Conservation (phyloP, 2,888 invertebrate genomes). For the Pteria penguin region DNA sequence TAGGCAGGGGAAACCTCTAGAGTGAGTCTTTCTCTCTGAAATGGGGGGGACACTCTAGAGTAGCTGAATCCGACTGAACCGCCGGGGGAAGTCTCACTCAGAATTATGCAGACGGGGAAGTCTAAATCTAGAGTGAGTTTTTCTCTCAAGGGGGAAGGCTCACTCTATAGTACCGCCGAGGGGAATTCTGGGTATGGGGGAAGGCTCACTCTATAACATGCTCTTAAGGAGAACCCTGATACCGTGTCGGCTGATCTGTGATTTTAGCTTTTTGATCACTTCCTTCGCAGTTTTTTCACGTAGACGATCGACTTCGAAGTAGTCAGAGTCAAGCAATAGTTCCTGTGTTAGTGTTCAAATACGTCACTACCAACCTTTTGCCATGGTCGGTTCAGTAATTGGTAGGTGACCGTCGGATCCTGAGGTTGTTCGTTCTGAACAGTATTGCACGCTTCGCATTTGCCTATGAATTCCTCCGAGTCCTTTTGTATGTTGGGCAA, state of each 20-base stretch:
- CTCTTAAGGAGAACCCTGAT: too few species aligned
- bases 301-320: background rate
- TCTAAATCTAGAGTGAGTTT: too few species aligned
- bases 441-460: constrained; percentile 30
- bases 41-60: too few species aligned
- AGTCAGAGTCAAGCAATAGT: background rate
- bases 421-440: constrained; percentile 27
- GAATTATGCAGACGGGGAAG: too few species aligned
- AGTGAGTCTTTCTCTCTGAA: too few species aligned
- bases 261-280: constrained; percentile 5
- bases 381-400: constrained; percentile 36
- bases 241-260: constrained; percentile 19
- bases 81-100: too few species aligned
- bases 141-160: too few species aligned
- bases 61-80: too few species aligned
- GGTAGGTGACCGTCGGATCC: constrained; percentile 33
- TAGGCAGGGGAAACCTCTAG: too few species aligned
- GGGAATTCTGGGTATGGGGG: too few species aligned
- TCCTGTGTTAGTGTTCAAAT: constrained; percentile 3
- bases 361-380: constrained; percentile 39
- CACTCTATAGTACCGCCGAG: too few species aligned
- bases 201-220: too few species aligned
- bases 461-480: constrained; percentile 16
- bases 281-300: background rate
- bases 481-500: constrained; percentile 40